These are phyloP conservation scores for Zaprionus obscuricornis DNA, from an alignment of 2,888 invertebrate genomes.

Conservation along the genomic window DNA sequence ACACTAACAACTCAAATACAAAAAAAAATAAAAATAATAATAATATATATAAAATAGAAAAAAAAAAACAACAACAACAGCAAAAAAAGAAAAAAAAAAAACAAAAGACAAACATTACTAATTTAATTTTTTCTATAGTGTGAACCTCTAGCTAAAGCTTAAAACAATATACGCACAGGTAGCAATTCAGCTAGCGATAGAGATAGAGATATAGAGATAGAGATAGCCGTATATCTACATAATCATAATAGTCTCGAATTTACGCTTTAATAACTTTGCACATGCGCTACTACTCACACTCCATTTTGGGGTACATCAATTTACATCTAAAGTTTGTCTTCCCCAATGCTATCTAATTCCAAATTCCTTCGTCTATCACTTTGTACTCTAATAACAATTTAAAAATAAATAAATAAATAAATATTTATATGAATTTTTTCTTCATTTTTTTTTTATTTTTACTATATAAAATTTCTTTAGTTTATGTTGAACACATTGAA, in stretches of 20 bases:
- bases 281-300: constrained; percentile 46
- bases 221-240: constrained; percentile 37
- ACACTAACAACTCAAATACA: constrained; percentile 22
- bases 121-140: constrained; percentile 67
- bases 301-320: constrained; percentile 18
- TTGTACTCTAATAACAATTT: too few relatives aligned
- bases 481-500: too few relatives aligned
- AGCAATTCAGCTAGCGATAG: neutral
- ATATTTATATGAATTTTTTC: too few relatives aligned
- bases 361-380: too few relatives aligned
- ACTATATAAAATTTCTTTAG: too few relatives aligned
- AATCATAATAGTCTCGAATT: constrained; percentile 54
- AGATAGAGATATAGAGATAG: neutral
- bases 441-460: too few relatives aligned
- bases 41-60: neutral
- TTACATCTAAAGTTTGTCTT: too few relatives aligned
- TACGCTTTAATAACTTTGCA: constrained; percentile 67
- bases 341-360: too few relatives aligned
- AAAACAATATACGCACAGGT: constrained; percentile 59
- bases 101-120: constrained; percentile 45
- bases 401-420: too few relatives aligned
- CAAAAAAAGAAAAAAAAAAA: constrained; percentile 20
- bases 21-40: too few relatives aligned
- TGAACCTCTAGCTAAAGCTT: constrained; percentile 58
- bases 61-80: constrained; percentile 4